Percentiles rank a stretch among this genome's conserved stretches.
phyloP scores from a whole-genome alignment of 2,888 invertebrate genomes.

The Phytoseiulus persimilis region DNA sequence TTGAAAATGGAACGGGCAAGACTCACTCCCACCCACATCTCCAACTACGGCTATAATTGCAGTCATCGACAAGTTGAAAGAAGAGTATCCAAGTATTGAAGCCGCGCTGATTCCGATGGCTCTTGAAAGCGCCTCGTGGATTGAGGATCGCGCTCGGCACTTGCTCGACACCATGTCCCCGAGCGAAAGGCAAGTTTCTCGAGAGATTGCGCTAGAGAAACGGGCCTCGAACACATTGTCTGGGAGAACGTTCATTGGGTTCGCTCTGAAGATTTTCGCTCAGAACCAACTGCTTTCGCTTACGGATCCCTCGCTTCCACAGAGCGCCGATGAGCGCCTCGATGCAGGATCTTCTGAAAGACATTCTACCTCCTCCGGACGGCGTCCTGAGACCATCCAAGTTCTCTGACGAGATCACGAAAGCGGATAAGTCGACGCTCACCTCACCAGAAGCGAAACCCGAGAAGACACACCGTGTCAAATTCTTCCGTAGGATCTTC shows the following conservation, averaged over 20 bases:
- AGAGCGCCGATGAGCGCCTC: slow-evolving; percentile 32
- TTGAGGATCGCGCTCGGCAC: slow-evolving; percentile 69
- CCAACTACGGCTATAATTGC: slow-evolving; percentile 39
- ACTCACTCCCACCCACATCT: not conserved
- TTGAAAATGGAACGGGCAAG: no score
- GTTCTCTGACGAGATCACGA: slow-evolving; percentile 11
- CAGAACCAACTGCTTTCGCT: not conserved
- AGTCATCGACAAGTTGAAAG: slow-evolving; percentile 54
- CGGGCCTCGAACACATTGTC: no score
- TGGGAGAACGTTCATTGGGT: no score
- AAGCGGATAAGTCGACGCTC: slow-evolving; percentile 15
- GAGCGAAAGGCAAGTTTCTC: slow-evolving; percentile 43
- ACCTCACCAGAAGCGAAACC: slow-evolving; percentile 30
- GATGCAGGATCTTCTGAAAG: slow-evolving; percentile 19
- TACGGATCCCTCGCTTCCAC: not conserved
- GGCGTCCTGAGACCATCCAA: slow-evolving; percentile 16
- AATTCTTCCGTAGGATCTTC: slow-evolving; percentile 36
- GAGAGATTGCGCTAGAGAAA: not conserved
- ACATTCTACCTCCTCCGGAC: slow-evolving; percentile 13
- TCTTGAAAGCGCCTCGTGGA: slow-evolving; percentile 75
- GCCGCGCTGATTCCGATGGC: slow-evolving; percentile 75
- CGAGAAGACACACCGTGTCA: slow-evolving; percentile 28
- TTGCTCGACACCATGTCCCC: slow-evolving; percentile 57
- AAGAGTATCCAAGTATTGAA: slow-evolving; percentile 65
- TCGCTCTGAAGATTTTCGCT: no score